Conservation (phyloP, 2,888 invertebrate genomes). For the Beris morrisii region DNA sequence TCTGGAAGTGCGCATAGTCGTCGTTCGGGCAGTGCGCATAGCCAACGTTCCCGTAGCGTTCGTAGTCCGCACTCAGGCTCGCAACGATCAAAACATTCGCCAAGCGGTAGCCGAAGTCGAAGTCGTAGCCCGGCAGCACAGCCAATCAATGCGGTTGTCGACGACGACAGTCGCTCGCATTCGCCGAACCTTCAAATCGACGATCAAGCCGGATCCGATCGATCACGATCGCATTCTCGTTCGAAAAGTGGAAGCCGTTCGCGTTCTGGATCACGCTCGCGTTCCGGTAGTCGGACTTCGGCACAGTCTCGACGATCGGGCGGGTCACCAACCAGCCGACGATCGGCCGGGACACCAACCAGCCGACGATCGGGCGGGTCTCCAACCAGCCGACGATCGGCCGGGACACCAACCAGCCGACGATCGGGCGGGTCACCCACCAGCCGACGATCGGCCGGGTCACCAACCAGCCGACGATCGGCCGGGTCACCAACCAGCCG, state of each 20-base stretch:
- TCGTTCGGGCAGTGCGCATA: conserved; percentile 47
- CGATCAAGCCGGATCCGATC: conserved; percentile 51
- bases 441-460: not conserved
- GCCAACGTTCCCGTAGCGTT: conserved; percentile 41
- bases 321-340: not conserved
- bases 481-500: not conserved
- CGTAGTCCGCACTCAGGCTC: conserved; percentile 42
- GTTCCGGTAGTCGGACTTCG: conserved; percentile 35
- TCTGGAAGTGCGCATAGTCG: conserved; percentile 45
- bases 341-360: too few relatives aligned
- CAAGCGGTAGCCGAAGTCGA: conserved; percentile 28
- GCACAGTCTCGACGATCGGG: conserved; percentile 11
- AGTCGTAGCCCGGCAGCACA: conserved; percentile 28
- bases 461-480: too few relatives aligned
- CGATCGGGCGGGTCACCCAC: not conserved
- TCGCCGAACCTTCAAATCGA: conserved; percentile 61
- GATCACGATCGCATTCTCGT: conserved; percentile 51
- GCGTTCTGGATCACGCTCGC: conserved; percentile 44
- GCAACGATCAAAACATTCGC: conserved; percentile 45
- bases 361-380: too few relatives aligned
- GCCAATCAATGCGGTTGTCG: conserved; percentile 42
- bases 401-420: not conserved
- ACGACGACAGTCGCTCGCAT: conserved; percentile 58
- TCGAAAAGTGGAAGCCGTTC: conserved; percentile 47
- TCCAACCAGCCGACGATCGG: too few relatives aligned